Evolutionary conservation across 2,888 invertebrate genomes (phyloP), one percentile per base, ranked within the genome.

Genomic region (Lasioglossum leucozonium): DNA sequence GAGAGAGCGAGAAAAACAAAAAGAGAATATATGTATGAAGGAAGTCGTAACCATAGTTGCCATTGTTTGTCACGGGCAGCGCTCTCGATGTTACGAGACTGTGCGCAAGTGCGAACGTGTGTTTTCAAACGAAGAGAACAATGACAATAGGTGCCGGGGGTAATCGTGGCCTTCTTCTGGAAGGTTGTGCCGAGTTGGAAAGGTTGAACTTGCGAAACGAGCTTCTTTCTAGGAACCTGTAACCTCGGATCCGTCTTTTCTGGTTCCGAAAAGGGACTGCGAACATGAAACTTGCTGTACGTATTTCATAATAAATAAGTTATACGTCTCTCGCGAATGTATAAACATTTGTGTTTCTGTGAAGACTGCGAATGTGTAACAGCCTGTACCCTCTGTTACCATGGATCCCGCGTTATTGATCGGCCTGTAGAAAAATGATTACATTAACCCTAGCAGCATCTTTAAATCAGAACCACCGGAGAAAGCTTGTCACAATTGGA

Each of bases 61-160:
- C 51, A 84, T 87, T 87, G 87, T 87, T 84, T 77, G 76, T 74
- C 77, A 75, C 72, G 78, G 40, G 22, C 40, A 26, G 30, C 47
- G 65, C 34, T 80, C 69, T 77, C 47, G 65, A 85, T 74, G 79
- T 55, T 51, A 69, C 40, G n/a, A 47, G 44, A 44, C 30, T 4
- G 34, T 42, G 55, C 51, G 73, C 67, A 58, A 72, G 74, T 81
- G 78, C 65, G 85, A 62, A n/a, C 37, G 40, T 34, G 62, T 71
- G 79, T 72, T 72, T 51, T 40, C 58, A 34, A 72, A 69, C 55
- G 34, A 11, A 11, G 69, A 40, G 42, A 77, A 78, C 73, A 76
- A 73, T 65, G 67, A 71, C 13, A 55, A 51, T 13, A 44, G 6
- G 55, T 42, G 62, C 30, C 44, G 44, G 8, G 8, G 71, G 55